These are phyloP conservation scores for Euproctis similis DNA, from an alignment of 2,888 invertebrate genomes.

Conservation along the genomic window DNA sequence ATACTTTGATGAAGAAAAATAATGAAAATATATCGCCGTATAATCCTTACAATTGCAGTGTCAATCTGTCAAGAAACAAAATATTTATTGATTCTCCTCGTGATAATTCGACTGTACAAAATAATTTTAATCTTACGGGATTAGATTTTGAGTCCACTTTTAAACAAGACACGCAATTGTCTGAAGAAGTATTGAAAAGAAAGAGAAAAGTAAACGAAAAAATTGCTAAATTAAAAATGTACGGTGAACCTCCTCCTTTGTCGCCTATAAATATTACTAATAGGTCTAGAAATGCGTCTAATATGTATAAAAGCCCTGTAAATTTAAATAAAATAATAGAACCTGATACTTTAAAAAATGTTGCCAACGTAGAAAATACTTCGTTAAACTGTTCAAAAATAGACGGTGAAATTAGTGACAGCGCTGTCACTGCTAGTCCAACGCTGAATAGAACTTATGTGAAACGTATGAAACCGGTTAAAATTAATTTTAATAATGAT, in stretches of 20 bases:
- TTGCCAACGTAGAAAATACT: background rate
- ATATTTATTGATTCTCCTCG: slow-evolving; percentile 49
- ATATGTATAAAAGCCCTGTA: slow-evolving; percentile 56
- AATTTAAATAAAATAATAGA: slow-evolving; percentile 19
- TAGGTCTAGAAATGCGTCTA: slow-evolving; percentile 45
- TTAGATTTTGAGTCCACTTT: slow-evolving; percentile 67
- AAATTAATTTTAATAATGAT: slow-evolving; percentile 33
- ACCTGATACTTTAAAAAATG: slow-evolving; percentile 1
- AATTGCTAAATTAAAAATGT: slow-evolving; percentile 67
- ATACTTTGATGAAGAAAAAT: slow-evolving; percentile 25
- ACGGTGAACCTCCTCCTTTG: slow-evolving; percentile 74
- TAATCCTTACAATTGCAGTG: slow-evolving; percentile 34
- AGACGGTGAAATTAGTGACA: slow-evolving; percentile 19
- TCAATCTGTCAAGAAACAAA: slow-evolving; percentile 43
- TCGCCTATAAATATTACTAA: slow-evolving; percentile 62
- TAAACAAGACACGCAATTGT: slow-evolving; percentile 43
- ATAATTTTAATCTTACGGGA: slow-evolving; percentile 51
- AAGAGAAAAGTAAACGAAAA: slow-evolving; percentile 52
- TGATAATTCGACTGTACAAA: slow-evolving; percentile 17
- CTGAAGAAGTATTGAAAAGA: slow-evolving; percentile 38
- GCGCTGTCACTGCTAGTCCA: slow-evolving; percentile 42
- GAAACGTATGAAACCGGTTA: slow-evolving; percentile 44
- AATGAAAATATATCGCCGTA: slow-evolving; percentile 54
- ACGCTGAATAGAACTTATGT: slow-evolving; percentile 38
- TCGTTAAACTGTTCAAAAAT: slow-evolving; percentile 1